phyloP scores from a whole-genome alignment of 2,113 vertebrate genomes.

The Nothocercus nigrocapillus region DNA sequence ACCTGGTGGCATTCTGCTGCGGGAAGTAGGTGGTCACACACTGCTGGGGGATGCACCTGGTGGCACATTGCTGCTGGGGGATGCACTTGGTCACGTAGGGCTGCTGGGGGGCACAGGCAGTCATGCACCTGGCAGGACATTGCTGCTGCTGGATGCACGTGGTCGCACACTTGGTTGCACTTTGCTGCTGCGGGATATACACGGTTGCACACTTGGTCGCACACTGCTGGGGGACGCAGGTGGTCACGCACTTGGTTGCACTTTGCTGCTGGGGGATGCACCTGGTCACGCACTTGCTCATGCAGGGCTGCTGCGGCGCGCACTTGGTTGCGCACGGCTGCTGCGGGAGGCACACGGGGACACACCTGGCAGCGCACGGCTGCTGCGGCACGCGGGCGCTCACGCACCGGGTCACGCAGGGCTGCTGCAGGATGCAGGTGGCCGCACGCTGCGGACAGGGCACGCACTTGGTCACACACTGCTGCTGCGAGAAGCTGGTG shows the following conservation, averaged over 20 bases:
- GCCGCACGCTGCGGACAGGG: too few species aligned
- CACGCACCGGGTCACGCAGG: too few species aligned
- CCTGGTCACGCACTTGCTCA: too few species aligned
- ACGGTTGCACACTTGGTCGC: not conserved
- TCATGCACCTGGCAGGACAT: accelerated
- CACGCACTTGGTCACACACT: not conserved
- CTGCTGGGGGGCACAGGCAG: not conserved
- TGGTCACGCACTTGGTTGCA: not conserved
- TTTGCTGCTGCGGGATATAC: not conserved
- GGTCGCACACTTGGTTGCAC: not conserved
- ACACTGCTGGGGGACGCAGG: not conserved
- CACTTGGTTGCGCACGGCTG: too few species aligned
- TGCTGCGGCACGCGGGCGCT: too few species aligned
- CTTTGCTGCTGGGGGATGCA: not conserved
- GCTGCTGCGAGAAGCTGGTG: not conserved
- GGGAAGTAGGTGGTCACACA: accelerated
- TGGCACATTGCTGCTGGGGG: not conserved
- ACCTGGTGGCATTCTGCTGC: not conserved
- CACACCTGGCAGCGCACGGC: too few species aligned
- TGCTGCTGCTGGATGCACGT: not conserved
- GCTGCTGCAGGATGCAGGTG: too few species aligned
- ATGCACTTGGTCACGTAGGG: not conserved
- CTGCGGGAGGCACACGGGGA: too few species aligned
- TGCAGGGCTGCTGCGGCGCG: too few species aligned
- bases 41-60: not conserved